Evolutionary conservation across 2,113 vertebrate species (phyloP).

Genomic region (Aleadryas rufinucha): DNA sequence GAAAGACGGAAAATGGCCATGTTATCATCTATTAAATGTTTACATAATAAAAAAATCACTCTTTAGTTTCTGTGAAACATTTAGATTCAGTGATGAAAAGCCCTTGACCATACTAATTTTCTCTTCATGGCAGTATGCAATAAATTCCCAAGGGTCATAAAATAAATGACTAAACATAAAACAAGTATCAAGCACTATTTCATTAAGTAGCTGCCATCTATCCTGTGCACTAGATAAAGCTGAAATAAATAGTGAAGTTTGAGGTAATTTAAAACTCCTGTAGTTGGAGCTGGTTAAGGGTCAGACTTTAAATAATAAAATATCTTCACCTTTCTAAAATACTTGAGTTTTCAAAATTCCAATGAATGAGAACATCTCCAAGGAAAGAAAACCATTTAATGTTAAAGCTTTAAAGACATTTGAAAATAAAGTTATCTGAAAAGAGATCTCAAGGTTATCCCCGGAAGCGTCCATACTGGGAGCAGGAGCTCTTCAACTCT

Average conservation of each 20-base stretch:
- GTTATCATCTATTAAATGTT: not conserved
- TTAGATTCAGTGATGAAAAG: not conserved
- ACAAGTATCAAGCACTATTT: not conserved
- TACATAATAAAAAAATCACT: not conserved
- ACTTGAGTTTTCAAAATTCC: not conserved
- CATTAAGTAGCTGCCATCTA: not conserved
- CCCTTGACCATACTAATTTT: not conserved
- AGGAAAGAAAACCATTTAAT: not conserved
- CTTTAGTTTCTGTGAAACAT: not conserved
- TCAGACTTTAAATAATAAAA: not conserved
- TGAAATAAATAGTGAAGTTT: not conserved
- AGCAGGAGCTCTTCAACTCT: not conserved
- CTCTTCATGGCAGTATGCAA: not conserved
- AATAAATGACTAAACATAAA: not conserved
- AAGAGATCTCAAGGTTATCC: not conserved
- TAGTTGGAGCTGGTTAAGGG: not conserved
- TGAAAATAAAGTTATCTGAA: not conserved
- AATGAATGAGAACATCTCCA: not conserved
- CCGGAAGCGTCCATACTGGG: not conserved
- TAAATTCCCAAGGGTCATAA: not conserved
- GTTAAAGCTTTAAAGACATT: not conserved
- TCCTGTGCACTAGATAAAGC: not conserved
- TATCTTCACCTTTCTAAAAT: not conserved
- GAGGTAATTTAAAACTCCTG: not conserved
- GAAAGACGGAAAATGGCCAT: not conserved